Conservation (phyloP, 2,797 vertebrate genomes). For the Cebuella pygmaea region DNA sequence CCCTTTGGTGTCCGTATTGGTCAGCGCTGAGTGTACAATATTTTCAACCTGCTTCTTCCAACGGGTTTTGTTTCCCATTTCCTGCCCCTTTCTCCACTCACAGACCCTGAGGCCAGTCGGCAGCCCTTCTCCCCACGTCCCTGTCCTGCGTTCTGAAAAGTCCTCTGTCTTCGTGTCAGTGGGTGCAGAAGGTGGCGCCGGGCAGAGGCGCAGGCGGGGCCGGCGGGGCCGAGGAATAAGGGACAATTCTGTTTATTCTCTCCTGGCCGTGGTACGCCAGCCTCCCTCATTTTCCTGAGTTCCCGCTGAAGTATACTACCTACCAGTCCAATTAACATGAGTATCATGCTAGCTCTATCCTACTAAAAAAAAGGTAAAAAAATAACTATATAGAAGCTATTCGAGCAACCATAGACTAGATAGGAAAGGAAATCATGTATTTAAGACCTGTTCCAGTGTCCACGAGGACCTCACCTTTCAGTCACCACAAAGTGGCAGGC, state of each 20-base stretch:
- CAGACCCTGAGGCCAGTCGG: neutral
- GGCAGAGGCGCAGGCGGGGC: neutral
- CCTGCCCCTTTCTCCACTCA: neutral
- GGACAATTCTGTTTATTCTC: neutral
- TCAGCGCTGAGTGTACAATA: constrained; percentile 88
- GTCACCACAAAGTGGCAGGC: constrained; percentile 63
- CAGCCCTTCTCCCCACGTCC: constrained; percentile 50
- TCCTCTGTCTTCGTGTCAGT: constrained; percentile 63
- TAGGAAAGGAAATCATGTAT: constrained; percentile 69
- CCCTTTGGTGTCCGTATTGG: constrained; percentile 84
- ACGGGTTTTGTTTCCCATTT: constrained; percentile 66
- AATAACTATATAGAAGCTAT: constrained; percentile 75
- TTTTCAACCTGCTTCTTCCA: constrained; percentile 88
- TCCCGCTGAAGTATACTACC: constrained; percentile 81
- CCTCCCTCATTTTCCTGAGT: constrained; percentile 53
- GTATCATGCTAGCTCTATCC: constrained; percentile 84
- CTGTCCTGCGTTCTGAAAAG: constrained; percentile 65
- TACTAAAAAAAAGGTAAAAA: constrained; percentile 81
- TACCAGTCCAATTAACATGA: constrained; percentile 85
- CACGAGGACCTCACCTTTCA: constrained; percentile 51
- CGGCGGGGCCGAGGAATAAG: neutral
- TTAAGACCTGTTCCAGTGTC: constrained; percentile 64
- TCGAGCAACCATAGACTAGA: constrained; percentile 79
- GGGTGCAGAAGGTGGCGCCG: constrained; percentile 56
- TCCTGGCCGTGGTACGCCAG: constrained; percentile 54